A percentile compares a stretch with the other conserved stretches of the same genome.
phyloP scores from a whole-genome alignment of 2,113 vertebrate species.

The Dryoscopus gambensis region DNA sequence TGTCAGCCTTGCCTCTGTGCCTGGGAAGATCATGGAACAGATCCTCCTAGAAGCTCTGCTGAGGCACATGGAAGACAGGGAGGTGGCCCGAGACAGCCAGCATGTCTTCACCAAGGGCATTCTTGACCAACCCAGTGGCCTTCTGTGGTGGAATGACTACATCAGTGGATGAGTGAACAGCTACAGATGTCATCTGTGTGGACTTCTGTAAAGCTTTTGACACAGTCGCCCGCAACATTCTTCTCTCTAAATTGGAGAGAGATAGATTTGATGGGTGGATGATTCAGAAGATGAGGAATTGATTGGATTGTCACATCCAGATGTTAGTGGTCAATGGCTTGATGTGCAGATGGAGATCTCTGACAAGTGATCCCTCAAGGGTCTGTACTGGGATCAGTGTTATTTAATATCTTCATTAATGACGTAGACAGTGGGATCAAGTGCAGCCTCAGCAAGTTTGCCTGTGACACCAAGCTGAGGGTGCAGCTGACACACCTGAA shows the following conservation, averaged over 20 bases:
- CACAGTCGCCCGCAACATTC: neutral
- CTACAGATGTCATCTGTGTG: neutral
- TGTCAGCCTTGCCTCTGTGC: neutral
- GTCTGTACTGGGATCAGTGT: neutral
- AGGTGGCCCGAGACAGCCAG: neutral
- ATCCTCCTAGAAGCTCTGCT: neutral
- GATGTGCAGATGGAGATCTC: neutral
- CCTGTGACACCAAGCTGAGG: neutral
- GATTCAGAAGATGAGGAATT: neutral
- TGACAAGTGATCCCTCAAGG: neutral
- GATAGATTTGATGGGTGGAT: neutral
- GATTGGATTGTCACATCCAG: neutral
- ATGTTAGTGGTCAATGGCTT: neutral
- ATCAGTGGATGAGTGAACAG: neutral
- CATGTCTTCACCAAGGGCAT: neutral
- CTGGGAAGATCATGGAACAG: neutral
- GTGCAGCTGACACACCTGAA: neutral
- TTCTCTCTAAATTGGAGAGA: neutral
- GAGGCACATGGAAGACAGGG: neutral
- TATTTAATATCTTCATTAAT: neutral
- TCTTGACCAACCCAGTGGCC: neutral
- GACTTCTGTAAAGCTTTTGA: neutral
- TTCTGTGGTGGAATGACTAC: neutral
- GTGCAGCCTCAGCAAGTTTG: neutral
- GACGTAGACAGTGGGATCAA: neutral